Evolutionary conservation across 1,140 invertebrate species (phyloP).

Genomic region (Cydia amplana): DNA sequence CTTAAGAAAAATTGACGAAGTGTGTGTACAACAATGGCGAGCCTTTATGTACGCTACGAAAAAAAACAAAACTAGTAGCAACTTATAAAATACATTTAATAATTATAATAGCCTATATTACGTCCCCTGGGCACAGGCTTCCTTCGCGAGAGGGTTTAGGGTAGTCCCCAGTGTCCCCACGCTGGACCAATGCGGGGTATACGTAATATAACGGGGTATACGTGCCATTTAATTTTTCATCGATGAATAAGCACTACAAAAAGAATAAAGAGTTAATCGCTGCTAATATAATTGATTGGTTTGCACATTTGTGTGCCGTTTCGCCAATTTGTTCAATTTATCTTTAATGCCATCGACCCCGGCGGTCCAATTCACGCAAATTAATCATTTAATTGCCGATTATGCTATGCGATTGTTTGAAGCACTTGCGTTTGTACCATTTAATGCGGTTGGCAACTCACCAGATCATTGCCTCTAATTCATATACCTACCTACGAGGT

Average conservation of each 20-base stretch:
- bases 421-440: not conserved
- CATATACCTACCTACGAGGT: no score
- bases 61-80: no score
- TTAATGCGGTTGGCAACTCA: no score
- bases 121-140: no score
- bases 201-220: not conserved
- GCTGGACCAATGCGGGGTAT: not conserved
- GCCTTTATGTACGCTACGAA: no score
- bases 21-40: no score
- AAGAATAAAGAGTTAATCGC: not conserved
- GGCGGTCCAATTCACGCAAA: slow-evolving; percentile 9
- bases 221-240: not conserved
- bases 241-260: not conserved
- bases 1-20: no score
- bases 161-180: no score
- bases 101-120: no score
- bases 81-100: no score
- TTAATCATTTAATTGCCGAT: slow-evolving; percentile 9
- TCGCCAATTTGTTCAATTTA: slow-evolving; percentile 19
- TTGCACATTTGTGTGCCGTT: slow-evolving; percentile 12
- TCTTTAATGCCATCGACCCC: slow-evolving; percentile 14
- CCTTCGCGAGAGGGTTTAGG: no score
- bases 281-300: not conserved
- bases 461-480: no score
- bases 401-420: not conserved